Base-by-base conservation (phyloP, 2,888 invertebrate species). In the Amorpha juglandis region DNA sequence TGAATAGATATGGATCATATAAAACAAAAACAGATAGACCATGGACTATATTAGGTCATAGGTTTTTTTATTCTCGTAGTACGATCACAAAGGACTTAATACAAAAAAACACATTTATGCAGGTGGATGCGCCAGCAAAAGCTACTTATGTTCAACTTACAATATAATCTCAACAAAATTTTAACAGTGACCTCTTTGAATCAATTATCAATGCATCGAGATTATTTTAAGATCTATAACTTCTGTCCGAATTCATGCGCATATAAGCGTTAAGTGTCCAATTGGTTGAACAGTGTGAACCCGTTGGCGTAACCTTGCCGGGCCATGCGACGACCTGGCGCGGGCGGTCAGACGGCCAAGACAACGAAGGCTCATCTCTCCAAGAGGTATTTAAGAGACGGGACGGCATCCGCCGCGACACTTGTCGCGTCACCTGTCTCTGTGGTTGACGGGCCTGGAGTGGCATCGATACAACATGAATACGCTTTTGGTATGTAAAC, bases 321-420 rank as follows among this genome's bases (percentile, higher is more conserved):
- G 58, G 16, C 52, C 8, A 52, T 27, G 52, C 33, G 71, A 76
- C 79, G 78, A 77, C 42, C 50, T 42, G 63, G 14, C 42, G 42
- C 51, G 21, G 42, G 55, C 55, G 67, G 55, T 51, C 35, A 76
- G 74, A 70, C 76, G 74, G 74, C 68, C 71, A 73, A 71, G 73
- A 73, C 69, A 71, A 66, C 66, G 70, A 63, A 64, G 70, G 58
- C 65, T 78, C 74, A 76, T 76, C 76, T 74, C 71, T 70, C 71
- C 73, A 62, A 64, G 75, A 76, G 77, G 79, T 91, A 91, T 91
- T 91, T 88, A 91, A 91, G 86, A 78, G 74, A 73, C 74, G 77
- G 70, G 68, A 69, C 79, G 75, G 73, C 69, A 73, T 73, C 70
- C 74, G 71, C 69, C 77, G 74, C 82, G 86, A 88, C 91, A 91